Evolutionary conservation across 1,140 invertebrate genomes (phyloP).

Genomic region (Agrypnia vestita): DNA sequence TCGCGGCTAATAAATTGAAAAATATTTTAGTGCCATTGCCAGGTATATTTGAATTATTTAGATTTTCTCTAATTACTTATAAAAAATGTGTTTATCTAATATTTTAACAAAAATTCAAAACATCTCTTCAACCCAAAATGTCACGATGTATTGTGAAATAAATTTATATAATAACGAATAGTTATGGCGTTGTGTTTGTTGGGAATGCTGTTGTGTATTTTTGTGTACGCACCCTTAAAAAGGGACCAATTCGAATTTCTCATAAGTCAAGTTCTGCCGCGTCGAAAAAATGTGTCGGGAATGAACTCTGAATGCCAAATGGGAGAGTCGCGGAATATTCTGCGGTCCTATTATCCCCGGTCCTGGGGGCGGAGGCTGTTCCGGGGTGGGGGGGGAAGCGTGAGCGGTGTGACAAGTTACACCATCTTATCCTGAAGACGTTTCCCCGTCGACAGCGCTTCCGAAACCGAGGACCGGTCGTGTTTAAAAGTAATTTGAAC

Average conservation of each 20-base stretch:
- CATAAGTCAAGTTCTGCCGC: constrained; percentile 57
- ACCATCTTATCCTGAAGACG: constrained; percentile 23
- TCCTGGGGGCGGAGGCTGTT: background rate
- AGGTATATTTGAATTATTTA: too few relatives aligned
- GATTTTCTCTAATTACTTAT: too few relatives aligned
- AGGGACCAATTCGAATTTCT: constrained; percentile 60
- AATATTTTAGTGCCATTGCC: too few relatives aligned
- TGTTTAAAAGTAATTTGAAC: too few relatives aligned
- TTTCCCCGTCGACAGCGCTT: constrained; percentile 27
- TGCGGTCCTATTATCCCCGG: constrained; percentile 59
- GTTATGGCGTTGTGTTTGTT: constrained; percentile 3
- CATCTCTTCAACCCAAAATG: too few relatives aligned
- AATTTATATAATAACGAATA: constrained; percentile 6
- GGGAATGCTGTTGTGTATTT: background rate
- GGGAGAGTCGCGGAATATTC: constrained; percentile 54
- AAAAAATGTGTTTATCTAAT: too few relatives aligned
- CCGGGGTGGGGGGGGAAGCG: constrained; percentile 40
- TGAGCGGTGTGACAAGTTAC: constrained; percentile 57
- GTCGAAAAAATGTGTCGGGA: constrained; percentile 60
- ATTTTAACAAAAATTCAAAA: too few relatives aligned
- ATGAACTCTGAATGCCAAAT: constrained; percentile 61
- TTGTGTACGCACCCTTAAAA: constrained; percentile 49
- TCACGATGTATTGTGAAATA: too few relatives aligned
- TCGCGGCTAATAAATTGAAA: too few relatives aligned
- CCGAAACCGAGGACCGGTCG: background rate